Evolutionary conservation across 2,888 invertebrate species (phyloP).

Genomic region (Lycophotia porphyrea): DNA sequence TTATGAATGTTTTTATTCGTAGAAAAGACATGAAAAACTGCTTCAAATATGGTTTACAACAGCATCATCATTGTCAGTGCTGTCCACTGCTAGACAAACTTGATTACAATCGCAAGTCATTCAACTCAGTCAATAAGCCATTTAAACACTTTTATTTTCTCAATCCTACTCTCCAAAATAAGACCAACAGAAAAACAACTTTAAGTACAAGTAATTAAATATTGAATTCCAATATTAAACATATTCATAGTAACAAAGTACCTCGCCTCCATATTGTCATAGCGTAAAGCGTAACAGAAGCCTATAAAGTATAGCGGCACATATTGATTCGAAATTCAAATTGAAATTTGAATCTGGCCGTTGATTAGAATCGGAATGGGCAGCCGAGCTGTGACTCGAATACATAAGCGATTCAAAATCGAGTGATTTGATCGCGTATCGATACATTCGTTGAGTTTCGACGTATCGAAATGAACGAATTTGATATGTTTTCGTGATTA

Average conservation of each 20-base stretch:
- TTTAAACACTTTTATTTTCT: not conserved
- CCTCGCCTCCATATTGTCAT: constrained; percentile 11
- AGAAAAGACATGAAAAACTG: not conserved
- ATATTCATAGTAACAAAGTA: not conserved
- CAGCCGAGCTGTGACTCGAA: constrained; percentile 65
- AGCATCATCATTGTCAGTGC: not conserved
- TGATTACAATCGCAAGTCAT: not conserved
- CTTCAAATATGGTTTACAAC: not conserved
- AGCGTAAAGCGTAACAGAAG: constrained; percentile 45
- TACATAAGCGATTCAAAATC: constrained; percentile 66
- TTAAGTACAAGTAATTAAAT: not conserved
- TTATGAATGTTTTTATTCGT: not conserved
- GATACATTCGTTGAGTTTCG: constrained; percentile 54
- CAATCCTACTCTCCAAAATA: not conserved
- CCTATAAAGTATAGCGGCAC: constrained; percentile 62
- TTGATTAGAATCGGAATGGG: constrained; percentile 70
- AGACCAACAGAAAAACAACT: not conserved
- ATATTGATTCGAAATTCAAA: constrained; percentile 69
- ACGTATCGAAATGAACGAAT: constrained; percentile 48
- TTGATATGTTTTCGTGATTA: constrained; percentile 24
- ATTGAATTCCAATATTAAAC: not conserved
- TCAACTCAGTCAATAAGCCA: not conserved
- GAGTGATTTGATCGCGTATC: constrained; percentile 67
- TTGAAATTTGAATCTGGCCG: constrained; percentile 69
- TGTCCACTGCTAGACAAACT: not conserved